Base-by-base conservation (phyloP, 1,140 invertebrate genomes). In the Euura lappo region DNA sequence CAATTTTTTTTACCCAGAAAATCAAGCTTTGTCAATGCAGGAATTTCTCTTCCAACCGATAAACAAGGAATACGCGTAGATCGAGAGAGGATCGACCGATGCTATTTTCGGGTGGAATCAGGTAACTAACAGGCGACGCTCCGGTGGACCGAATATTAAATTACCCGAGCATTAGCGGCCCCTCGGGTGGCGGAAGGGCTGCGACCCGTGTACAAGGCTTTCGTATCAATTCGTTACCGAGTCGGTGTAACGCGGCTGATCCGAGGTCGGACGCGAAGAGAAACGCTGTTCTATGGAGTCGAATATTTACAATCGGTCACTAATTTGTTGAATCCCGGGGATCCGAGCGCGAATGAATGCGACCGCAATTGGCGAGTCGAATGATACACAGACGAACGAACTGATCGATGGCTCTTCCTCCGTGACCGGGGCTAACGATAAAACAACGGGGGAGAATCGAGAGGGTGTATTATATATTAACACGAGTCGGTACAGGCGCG, bases 101-200 rank as follows among this genome's bases (percentile, higher is more conserved):
- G 51, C 51, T 60, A 60, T 60, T 60, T 60, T 60, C 51, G 13
- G 51, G 6, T 60, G 51, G 51, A 60, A 60, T 60, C 51, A 60
- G 51, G 51, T 60, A 60, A 60, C 51, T 60, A 60, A 60, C 51
- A 60, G 51, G 51, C 13, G 51, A 60, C 51, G 51, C 51, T 60
- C 51, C 51, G 13, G 8, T 60, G 51, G 51, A 60, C 51, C 51
- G 51, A n/a, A 60, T 60, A 60, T 60, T 60, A 60, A 60, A 60
- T 60, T 60, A 60, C 51, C 51, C 13, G 51, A n/a, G 51, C 51
- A 60, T 60, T n/a, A 60, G 13, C 51, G 8, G 8, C 51, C 51
- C 8, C 8, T 60, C 10, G 51, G 51, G 51, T 11, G 51, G 51
- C 51, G 51, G 10, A 60, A 60, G 13, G 28, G 28, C 28, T 28